phyloP scores from a whole-genome alignment of 64 coral and sea anemone species.

The Trachythela sp. region DNA sequence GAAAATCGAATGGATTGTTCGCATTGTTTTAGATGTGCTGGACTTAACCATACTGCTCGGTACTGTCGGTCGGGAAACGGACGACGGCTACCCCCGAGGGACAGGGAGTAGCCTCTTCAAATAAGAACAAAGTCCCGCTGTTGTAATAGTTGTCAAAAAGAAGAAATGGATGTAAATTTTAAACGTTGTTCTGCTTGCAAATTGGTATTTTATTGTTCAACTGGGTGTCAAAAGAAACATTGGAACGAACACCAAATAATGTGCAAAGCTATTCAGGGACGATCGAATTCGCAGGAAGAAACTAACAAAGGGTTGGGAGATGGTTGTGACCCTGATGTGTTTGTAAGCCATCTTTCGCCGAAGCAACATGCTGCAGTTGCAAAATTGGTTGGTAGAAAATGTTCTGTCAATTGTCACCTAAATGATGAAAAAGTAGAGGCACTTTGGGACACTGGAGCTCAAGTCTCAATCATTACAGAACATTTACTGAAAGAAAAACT shows the following conservation, averaged over 20 bases:
- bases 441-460: slow-evolving; percentile 46
- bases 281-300: not conserved
- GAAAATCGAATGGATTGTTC: not conserved
- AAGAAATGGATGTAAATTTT: not conserved
- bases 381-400: slow-evolving; percentile 16
- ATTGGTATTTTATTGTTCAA: slow-evolving; percentile 21
- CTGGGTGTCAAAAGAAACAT: slow-evolving; percentile 14
- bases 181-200: slow-evolving; percentile 40
- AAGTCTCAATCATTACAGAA: slow-evolving; percentile 35
- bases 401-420: not conserved
- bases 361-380: slow-evolving; percentile 2
- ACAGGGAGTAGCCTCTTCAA: slow-evolving; percentile 30
- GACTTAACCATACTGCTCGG: slow-evolving; percentile 7
- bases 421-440: not conserved
- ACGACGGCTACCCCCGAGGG: slow-evolving; percentile 37
- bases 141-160: slow-evolving; percentile 31
- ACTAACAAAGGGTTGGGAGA: not conserved
- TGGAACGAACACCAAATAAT: slow-evolving; percentile 28
- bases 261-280: slow-evolving; percentile 39
- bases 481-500: not conserved
- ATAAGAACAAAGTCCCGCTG: not conserved
- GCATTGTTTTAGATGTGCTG: slow-evolving; percentile 31
- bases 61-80: slow-evolving; percentile 48
- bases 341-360: not conserved
- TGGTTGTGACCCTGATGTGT: not conserved